Conservation (phyloP, 1,140 invertebrate species). For the Cephus cinctus region DNA sequence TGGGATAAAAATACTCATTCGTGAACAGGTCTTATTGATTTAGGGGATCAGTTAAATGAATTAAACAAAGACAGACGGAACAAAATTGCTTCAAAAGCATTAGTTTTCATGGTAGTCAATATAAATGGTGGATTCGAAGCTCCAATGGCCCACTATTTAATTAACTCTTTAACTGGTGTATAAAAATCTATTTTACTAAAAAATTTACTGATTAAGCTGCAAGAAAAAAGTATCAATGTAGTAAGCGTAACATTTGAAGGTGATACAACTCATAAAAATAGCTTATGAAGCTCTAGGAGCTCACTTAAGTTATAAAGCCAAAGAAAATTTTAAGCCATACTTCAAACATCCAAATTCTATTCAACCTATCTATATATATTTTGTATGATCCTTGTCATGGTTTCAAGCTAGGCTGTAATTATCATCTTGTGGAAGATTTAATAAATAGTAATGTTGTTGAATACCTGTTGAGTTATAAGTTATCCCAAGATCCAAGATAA, state of each 20-base stretch:
- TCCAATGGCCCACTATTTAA: conserved; percentile 15
- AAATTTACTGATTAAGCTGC: too few relatives aligned
- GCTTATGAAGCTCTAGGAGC: background rate
- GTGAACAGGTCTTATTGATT: conserved; percentile 16
- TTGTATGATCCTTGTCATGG: background rate
- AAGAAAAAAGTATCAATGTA: background rate
- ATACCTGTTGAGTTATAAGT: background rate
- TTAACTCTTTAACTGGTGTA: too few relatives aligned
- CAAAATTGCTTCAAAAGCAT: conserved; percentile 7
- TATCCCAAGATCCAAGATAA: background rate
- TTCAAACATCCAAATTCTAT: background rate
- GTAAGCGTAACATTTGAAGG: background rate
- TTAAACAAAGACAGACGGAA: background rate
- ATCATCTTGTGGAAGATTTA: background rate
- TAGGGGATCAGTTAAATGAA: conserved; percentile 12
- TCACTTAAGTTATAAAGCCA: background rate
- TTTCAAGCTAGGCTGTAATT: background rate
- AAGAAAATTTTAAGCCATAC: background rate
- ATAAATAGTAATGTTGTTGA: background rate
- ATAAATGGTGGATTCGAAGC: conserved; percentile 21
- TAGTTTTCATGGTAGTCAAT: conserved; percentile 18
- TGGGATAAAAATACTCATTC: conserved; percentile 2
- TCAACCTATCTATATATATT: background rate
- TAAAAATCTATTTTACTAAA: too few relatives aligned
- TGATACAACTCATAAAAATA: background rate